Base-by-base conservation (phyloP, 1,140 invertebrate genomes). In the Cyphomyrmex costatus region DNA sequence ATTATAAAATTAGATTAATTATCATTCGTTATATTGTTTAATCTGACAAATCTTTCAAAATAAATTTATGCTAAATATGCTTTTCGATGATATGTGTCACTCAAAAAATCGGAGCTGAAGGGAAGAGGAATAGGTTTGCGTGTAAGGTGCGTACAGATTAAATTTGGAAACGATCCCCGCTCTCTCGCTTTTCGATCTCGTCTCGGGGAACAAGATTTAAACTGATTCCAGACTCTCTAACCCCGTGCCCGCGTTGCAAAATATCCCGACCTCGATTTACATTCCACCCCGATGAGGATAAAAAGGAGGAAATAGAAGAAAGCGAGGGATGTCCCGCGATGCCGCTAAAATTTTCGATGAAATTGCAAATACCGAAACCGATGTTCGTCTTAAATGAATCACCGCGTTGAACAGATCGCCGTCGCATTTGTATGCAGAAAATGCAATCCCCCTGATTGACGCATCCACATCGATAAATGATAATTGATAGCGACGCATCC, bases 181-280 rank as follows among this genome's bases (percentile, higher is more conserved):
- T 46, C 66, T 82, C 51, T 60, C 79, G 79, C 79, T 73, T 73
- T 73, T 82, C 79, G 79, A 82, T 83, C 53, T 83, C 68, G 79
- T 83, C 68, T 33, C 53, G 79, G 53, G 36, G 49, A 83, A 83
- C 79, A 83, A 83, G 79, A 83, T 83, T 83, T 83, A 83, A 83
- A 83, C 79, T 83, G 79, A 83, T 83, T 83, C 66, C 66, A 61
- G 53, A 24, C 79, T 83, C 79, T 83, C 79, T 83, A 83, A 83
- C 79, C 79, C 33, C 68, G 53, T 83, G 79, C 79, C 79, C 79
- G 79, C 79, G 68, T 83, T 83, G 79, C 79, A 83, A 83, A 83
- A 83, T 83, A 83, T 82, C 56, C 79, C 56, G 79, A 83, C 79
- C 79, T 83, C 79, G 79, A 83, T 83, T 83, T 83, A 83, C 68